phyloP scores from a whole-genome alignment of 2,888 invertebrate genomes.

The Cordilura impudica region DNA sequence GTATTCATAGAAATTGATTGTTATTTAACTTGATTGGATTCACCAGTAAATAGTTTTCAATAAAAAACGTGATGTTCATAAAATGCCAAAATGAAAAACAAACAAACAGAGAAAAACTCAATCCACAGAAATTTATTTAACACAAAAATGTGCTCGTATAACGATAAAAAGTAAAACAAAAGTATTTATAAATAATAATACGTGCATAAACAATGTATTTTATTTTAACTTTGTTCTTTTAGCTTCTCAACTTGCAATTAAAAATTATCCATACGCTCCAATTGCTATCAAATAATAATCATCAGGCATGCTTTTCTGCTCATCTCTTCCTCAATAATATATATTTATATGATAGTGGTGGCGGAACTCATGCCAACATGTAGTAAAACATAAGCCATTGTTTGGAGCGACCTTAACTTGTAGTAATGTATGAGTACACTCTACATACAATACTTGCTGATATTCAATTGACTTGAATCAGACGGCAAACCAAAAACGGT shows the following conservation, averaged over 20 bases:
- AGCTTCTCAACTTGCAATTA: slow-evolving; percentile 32
- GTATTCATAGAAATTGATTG: slow-evolving; percentile 38
- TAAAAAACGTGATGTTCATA: slow-evolving; percentile 52
- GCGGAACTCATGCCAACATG: background rate
- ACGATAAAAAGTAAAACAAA: background rate
- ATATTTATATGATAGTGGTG: background rate
- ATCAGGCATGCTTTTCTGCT: slow-evolving; percentile 1
- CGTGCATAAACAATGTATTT: slow-evolving; percentile 9
- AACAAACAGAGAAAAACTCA: slow-evolving; percentile 27
- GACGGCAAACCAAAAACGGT: no score
- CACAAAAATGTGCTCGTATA: background rate
- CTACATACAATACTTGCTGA: no score
- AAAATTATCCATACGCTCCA: slow-evolving; percentile 46
- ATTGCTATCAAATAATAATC: slow-evolving; percentile 18
- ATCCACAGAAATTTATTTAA: slow-evolving; percentile 11
- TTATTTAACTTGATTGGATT: slow-evolving; percentile 57
- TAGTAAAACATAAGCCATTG: background rate
- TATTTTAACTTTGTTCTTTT: background rate
- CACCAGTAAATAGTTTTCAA: slow-evolving; percentile 48
- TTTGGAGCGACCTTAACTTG: slow-evolving; percentile 1
- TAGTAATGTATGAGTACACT: background rate
- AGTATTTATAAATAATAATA: background rate
- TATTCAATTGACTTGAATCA: no score
- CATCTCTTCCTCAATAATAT: background rate
- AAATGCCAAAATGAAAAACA: slow-evolving; percentile 26